A percentile compares a stretch with the other conserved stretches of the same genome.
phyloP scores from a whole-genome alignment of 2,797 vertebrate species.

The Myioborus melanocephalus region DNA sequence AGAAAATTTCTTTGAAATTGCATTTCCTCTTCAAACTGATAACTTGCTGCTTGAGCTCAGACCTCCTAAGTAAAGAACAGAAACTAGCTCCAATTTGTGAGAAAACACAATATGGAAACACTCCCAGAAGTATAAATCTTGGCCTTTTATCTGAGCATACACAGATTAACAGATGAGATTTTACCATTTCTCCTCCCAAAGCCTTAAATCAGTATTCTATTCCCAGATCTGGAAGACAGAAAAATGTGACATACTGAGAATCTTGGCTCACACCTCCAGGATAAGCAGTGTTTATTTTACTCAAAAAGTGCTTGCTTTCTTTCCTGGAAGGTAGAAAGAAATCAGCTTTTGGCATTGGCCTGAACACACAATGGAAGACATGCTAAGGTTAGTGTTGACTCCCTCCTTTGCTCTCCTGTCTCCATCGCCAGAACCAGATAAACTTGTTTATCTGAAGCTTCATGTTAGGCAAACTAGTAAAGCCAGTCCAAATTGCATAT shows the following conservation, averaged over 20 bases:
- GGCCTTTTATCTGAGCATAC: neutral
- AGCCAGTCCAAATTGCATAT: constrained; percentile 43
- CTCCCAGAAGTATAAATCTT: neutral
- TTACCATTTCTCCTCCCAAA: neutral
- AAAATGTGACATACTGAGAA: neutral
- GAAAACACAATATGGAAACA: neutral
- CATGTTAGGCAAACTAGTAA: neutral
- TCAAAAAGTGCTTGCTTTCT: neutral
- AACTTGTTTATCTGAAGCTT: constrained; percentile 56
- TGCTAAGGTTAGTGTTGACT: neutral
- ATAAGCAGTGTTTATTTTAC: neutral
- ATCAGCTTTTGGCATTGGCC: neutral
- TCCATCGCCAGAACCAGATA: constrained; percentile 56
- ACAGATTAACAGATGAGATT: neutral
- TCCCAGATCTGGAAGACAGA: neutral
- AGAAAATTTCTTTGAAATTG: neutral
- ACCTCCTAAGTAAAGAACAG: neutral
- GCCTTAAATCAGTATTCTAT: neutral
- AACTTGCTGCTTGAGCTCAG: neutral
- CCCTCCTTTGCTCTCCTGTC: neutral
- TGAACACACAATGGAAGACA: neutral
- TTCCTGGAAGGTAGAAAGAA: constrained; percentile 35
- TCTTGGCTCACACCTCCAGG: neutral
- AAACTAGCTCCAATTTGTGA: neutral
- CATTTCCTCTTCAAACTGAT: neutral